Conservation (phyloP, 1,140 invertebrate species). For the Diachasmimorpha longicaudata region DNA sequence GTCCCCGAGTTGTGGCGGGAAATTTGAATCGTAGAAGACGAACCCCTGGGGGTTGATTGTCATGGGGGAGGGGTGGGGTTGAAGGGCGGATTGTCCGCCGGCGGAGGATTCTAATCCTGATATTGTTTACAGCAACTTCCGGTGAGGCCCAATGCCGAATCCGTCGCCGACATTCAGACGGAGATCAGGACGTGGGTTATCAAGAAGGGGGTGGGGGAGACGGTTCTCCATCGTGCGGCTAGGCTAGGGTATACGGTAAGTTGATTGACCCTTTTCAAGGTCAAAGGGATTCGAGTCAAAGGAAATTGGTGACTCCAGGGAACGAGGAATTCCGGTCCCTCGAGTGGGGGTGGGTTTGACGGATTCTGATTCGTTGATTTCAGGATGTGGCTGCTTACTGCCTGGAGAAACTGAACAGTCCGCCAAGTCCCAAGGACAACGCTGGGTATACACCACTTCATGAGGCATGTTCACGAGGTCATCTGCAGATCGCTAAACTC, state of each 20-base stretch:
- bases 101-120: constrained; percentile 20
- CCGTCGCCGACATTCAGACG: constrained; percentile 77
- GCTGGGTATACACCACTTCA: constrained; percentile 93
- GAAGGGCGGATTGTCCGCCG: too few relatives aligned
- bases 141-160: constrained; percentile 69
- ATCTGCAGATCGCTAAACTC: constrained; percentile 83
- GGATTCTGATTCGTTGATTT: constrained; percentile 30
- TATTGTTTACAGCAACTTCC: constrained; percentile 49
- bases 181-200: constrained; percentile 91
- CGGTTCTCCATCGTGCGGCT: constrained; percentile 86
- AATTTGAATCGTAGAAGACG: too few relatives aligned
- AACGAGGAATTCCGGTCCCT: too few relatives aligned
- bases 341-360: neutral
- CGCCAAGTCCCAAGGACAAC: constrained; percentile 88
- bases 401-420: constrained; percentile 80
- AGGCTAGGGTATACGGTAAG: constrained; percentile 85
- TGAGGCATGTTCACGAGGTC: constrained; percentile 86
- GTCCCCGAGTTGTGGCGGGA: too few relatives aligned
- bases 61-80: too few relatives aligned
- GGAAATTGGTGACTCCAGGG: too few relatives aligned
- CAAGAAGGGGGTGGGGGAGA: constrained; percentile 93
- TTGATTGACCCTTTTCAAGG: constrained; percentile 20
- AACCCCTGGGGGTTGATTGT: too few relatives aligned
- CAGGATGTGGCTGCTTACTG: constrained; percentile 91
- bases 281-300: neutral